Evolutionary conservation across 2,113 vertebrate species (phyloP), one percentile per base, ranked within the genome.

Genomic region (Machaerirhynchus nigripectus): DNA sequence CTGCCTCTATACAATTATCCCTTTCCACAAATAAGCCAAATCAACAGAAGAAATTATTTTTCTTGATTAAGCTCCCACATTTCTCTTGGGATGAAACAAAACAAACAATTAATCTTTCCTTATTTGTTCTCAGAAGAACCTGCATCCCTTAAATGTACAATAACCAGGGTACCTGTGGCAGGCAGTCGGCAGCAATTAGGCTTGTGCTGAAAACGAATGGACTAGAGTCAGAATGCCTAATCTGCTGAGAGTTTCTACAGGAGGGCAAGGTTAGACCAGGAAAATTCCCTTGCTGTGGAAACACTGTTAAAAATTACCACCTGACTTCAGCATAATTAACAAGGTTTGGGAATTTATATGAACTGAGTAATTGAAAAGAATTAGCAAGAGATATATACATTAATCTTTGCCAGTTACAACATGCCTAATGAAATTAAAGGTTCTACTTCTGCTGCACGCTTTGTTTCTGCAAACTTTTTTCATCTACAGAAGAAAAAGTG

Each of bases 51-150:
- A 98, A 99, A 99, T 99, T 99, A 99, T 99, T 99, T 99, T 99
- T 99, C 99, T 99, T 99, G 99, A 99, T 99, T 99, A 99, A 99
- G 98, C 98, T 98, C 98, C 98, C 97, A 96, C 97, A 98, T 98
- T 99, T 98, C 98, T 98, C 98, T 95, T 98, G 99, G 99, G 99
- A 98, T 91, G 96, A 98, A 98, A 98, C 98, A 98, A 99, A 99
- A 98, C 98, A 99, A 99, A 99, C 99, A 98, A 99, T 99, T 99
- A 99, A 99, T 99, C 99, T 99, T 99, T 98, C 97, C 98, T 98
- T 98, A 98, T 98, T 98, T 98, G 98, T 98, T 98, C 98, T 98
- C 97, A 91, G 96, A 98, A 98, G 97, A 96, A 98, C 97, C 98
- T 96, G 96, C 91, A 97, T 97, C 97, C 97, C 97, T 98, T 96